Evolutionary conservation across 2,888 invertebrate species (phyloP), one percentile per base, ranked within the genome.

Genomic region (Hartigia nigra): DNA sequence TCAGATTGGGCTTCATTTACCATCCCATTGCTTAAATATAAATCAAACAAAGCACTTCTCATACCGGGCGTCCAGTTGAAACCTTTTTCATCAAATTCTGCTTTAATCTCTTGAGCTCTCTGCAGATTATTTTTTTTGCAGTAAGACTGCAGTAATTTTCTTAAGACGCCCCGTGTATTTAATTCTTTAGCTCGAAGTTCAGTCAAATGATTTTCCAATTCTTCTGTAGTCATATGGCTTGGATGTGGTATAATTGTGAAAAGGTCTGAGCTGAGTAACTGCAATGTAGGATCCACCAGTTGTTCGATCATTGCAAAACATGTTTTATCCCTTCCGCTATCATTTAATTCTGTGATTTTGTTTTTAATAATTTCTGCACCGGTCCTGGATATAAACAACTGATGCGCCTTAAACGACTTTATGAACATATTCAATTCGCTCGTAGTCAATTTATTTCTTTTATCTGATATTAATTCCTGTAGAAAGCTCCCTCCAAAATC

Each of bases 141-240:
- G 82, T 94, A 93, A 69, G 92, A 85, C 82, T 94, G 94, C 1
- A 96, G 90, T 11, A 96, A 87, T 79, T 93, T 93, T 11, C 96
- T 91, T 4, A 96, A 86, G 0, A 95, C 93, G 0, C 95, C 95
- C 5, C 95, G 93, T 1, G 94, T 93, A 91, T 95, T 95, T 93
- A 95, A 93, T 34, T 93, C 92, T 85, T 95, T 95, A 55, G 93
- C 92, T 87, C 94, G 94, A n/a, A 96, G 88, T 85, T 96, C 95
- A 9, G 92, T 89, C 0, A 96, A 90, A 87, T 96, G 95, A 1
- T 93, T 93, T 82, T 94, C 94, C 2, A 96, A 89, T 76, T 95
- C 92, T 34, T 94, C 93, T 5, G 93, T 88, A 80, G 92, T 93
- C 96, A 96, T 96, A 78, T 94, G 92, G 86, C 93, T 93, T 93